Base-by-base conservation (phyloP, 2,113 vertebrate species). In the Aix galericulata region DNA sequence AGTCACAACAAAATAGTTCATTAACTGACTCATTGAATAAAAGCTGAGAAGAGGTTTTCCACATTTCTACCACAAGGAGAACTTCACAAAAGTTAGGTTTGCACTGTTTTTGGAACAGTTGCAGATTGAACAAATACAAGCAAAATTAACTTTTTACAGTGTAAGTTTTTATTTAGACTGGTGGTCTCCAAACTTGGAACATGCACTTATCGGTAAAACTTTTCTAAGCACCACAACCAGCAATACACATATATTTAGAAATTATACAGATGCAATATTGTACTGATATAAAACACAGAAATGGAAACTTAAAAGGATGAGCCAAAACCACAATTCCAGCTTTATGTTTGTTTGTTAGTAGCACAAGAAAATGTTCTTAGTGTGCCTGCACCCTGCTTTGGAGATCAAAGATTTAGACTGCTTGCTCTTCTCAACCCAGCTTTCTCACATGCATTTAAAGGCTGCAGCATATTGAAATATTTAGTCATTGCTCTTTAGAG, bases 201-300 rank as follows among this genome's bases (percentile, higher is more conserved):
- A 8, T 0, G 4, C 8, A 16, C 29, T 53, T 6, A 46, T 23
- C 18, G 34, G 16, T 26, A 69, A 46, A 79, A 46, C 16, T 17
- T 7, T 32, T 71, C 11, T 52, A 16, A 68, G 40, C 23, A 38
- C 3, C 18, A 11, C 21, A 11, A 20, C 46, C 10, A 21, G 15
- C 40, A 31, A 6, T 15, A 23, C 5, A 36, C 1, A 4, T 3
- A 20, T 36, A 56, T 36, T 38, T 44, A 79, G 22, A 79, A 48
- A 3, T 38, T 17, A n/a, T 4, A 36, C 7, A 55, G 6, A 29
- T 4, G 17, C 18, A n/a, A 7, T 7, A 12, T 11, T 17, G 6
- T 18, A 29, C 10, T 78, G n/a, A 55, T 21, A 38, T 6, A 22
- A 56, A 23, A n/a, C 7, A 50, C 8, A 50, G 69, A 68, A 11